Evolutionary conservation across 2,113 vertebrate species (phyloP), one percentile per base, ranked within the genome.

Genomic region (Cettia cetti): DNA sequence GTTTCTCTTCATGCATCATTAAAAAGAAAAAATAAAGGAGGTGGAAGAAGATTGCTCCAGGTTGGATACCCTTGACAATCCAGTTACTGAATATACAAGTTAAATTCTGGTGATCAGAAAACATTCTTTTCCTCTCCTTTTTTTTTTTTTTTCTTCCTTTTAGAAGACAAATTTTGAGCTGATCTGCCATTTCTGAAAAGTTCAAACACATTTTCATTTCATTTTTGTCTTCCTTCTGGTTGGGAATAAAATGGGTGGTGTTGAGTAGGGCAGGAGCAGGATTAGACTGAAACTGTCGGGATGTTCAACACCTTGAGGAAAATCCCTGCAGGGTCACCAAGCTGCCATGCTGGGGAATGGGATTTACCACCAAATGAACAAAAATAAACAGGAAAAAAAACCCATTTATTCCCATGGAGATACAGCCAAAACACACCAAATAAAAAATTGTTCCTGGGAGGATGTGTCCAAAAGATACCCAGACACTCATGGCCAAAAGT

Each of bases 201-300:
- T 39, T 69, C 24, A 66, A 81, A 63, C 16, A 9, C 1, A 14
- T 65, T 88, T 75, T 14, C 4, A 5, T 27, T 81, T 74, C 5
- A 11, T 56, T 70, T 42, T 80, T 82, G 33, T 23, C 30, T 50
- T 87, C 28, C 11, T 76, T 61, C 50, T 35, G 18, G 9, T 24
- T n/a, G 6, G 15, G 39, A 28, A 24, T 44, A 47, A 65, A 87
- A 76, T 4, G 10, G 6, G 7, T 40, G n/a, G 5, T 0, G 0
- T 11, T 44, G 45, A 77, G 15, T 13, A 65, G 6, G 15, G 15
- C 35, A 71, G 42, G 26, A 76, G 20, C 19, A 75, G 57, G 54
- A 53, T 60, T 65, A 53, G 45, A 24, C 21, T 45, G 37, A 64
- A 56, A 37, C 6, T 54, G 39, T 47, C 27, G 42, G 63, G 54